Base-by-base conservation (phyloP, 2,113 vertebrate species). In the Lamprotornis superbus region DNA sequence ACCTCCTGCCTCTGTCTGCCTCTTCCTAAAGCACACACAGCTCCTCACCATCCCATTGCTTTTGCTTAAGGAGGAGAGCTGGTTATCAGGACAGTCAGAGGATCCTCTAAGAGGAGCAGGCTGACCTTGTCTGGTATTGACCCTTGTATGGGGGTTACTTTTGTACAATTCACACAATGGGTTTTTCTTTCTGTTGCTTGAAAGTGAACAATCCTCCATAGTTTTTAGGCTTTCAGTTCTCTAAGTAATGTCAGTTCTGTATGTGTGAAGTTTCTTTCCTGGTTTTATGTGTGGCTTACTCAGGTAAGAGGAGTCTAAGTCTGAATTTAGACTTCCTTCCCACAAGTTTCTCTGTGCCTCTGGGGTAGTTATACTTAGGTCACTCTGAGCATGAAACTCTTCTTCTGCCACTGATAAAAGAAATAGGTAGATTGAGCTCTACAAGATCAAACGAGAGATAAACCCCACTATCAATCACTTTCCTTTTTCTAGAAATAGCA, bases 191-290 rank as follows among this genome's bases (percentile, higher is more conserved):
- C 40, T 46, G 13, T 63, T 42, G 20, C 33, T 65, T 74, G 55
- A 77, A 70, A 70, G 22, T 5, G 0, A 90, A 24, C 1, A 37
- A 10, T 49, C 27, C 13, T 50, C 27, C 30, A n/a, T 1, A 39
- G 30, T 10, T 84, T 40, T 79, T 56, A 37, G 20, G 52, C 15
- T 33, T 15, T 59, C 44, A 21, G 10, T 56, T 91, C 63, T 86
- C 50, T 44, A 47, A 77, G 55, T 25, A 50, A 76, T 12, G 5
- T 18, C 33, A 39, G 12, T 46, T 93, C 53, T 74, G 33, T 14
- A 30, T 0, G 1, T 1, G 1, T 47, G 59, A 28, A 15, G 19
- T 67, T 65, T 75, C 75, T 81, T 80, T 2, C 2, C 35, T 46
- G 44, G 24, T 83, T 76, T 91, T 70, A 63, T 20, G 12, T 2